Evolutionary conservation across 2,888 invertebrate species (phyloP).

Genomic region (Drosophila mayaguana): DNA sequence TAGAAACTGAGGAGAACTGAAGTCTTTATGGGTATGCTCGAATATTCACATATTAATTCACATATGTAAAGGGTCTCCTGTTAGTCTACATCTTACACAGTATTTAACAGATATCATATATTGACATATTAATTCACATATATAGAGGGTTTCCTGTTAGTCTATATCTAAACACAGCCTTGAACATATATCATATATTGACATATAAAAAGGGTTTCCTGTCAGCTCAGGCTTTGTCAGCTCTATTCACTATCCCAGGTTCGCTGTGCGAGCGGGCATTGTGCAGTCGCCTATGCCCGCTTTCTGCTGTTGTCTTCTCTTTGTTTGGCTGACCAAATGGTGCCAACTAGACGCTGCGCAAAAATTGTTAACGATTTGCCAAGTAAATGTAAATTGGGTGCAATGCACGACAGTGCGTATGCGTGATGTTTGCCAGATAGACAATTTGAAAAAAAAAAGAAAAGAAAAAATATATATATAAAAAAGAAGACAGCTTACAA

Average conservation of each 20-base stretch:
- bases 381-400: conserved; percentile 66
- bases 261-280: not conserved
- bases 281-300: not conserved
- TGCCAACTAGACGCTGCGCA: conserved; percentile 73
- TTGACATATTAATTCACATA: no score
- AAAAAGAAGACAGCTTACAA: not conserved
- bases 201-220: no score
- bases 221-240: no score
- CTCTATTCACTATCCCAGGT: no score
- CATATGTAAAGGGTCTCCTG: no score
- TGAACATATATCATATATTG: no score
- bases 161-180: no score
- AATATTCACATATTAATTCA: no score
- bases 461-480: not conserved
- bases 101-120: no score
- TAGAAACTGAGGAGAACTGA: not conserved
- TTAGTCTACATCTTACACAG: no score
- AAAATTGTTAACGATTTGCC: conserved; percentile 67
- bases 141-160: no score
- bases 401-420: conserved; percentile 63
- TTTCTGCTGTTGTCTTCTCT: conserved; percentile 7
- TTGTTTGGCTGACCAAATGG: conserved; percentile 69
- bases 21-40: no score
- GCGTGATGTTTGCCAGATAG: conserved; percentile 51
- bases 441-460: conserved; percentile 11